Percentiles rank a stretch among this genome's conserved stretches.
Conservation (phyloP, 2,113 vertebrate genomes). For the Colossoma macropomum region DNA sequence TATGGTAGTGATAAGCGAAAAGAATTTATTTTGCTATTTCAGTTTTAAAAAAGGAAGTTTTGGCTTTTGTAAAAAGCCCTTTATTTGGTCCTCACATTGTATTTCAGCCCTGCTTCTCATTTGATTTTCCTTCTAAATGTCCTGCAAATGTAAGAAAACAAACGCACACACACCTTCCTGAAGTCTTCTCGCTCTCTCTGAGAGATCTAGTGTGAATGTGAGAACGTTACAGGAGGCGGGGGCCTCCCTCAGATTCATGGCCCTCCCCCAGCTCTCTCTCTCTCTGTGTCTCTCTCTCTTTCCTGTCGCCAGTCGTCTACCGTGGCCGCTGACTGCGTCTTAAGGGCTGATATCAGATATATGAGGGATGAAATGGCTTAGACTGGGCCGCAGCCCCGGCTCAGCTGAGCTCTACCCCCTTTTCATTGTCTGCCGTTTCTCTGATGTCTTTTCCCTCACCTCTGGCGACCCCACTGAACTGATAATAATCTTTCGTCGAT, state of each 20-base stretch:
- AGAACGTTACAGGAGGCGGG: conserved; percentile 25
- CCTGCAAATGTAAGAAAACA: not conserved
- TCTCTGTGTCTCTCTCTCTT: conserved; percentile 11
- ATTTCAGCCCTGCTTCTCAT: not conserved
- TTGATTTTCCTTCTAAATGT: not conserved
- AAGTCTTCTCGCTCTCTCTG: conserved; percentile 28
- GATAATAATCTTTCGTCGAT: conserved; percentile 50
- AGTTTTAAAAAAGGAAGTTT: no score
- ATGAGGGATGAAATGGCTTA: conserved; percentile 42
- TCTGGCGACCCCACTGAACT: conserved; percentile 36
- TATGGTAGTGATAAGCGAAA: no score
- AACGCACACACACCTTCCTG: conserved; percentile 7
- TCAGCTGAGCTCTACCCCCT: conserved; percentile 43
- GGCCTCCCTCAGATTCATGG: conserved; percentile 3
- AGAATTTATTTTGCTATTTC: no score
- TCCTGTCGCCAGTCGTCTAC: conserved; percentile 48
- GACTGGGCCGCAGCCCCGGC: conserved; percentile 21
- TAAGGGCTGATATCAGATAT: conserved; percentile 59
- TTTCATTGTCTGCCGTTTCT: conserved; percentile 40
- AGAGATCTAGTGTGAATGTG: conserved; percentile 32
- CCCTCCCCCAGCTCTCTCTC: conserved; percentile 15
- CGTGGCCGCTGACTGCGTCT: conserved; percentile 54
- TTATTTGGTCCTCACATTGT: not conserved
- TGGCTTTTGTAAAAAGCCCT: not conserved
- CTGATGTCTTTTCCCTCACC: conserved; percentile 56